phyloP scores from a whole-genome alignment of 2,888 invertebrate genomes.

The Hipparchia semele region DNA sequence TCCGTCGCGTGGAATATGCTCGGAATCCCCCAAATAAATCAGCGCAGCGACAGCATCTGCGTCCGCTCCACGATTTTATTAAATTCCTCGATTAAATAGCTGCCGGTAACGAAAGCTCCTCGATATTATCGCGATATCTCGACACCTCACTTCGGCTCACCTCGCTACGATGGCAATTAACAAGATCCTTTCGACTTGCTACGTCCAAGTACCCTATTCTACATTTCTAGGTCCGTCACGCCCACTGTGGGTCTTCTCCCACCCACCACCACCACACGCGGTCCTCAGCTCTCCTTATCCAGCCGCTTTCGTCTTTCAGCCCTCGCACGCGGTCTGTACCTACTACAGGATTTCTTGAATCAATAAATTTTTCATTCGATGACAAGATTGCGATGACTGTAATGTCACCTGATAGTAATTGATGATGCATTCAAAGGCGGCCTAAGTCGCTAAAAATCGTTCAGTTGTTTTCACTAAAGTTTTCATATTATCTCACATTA shows the following conservation, averaged over 20 bases:
- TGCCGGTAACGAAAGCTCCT: constrained; percentile 62
- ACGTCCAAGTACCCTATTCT: neutral
- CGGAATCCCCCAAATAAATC: constrained; percentile 57
- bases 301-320: too few species aligned
- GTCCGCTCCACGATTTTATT: constrained; percentile 65
- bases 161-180: constrained; percentile 31
- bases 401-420: too few species aligned
- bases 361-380: too few species aligned
- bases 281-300: too few species aligned
- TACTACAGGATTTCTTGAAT: too few species aligned
- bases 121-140: constrained; percentile 74
- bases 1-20: constrained; percentile 31
- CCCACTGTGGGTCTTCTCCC: neutral
- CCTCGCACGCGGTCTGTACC: neutral
- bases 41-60: constrained; percentile 45
- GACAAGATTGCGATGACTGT: too few species aligned
- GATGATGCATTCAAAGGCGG: too few species aligned
- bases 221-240: neutral
- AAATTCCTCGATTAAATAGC: constrained; percentile 71
- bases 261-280: neutral
- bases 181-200: constrained; percentile 1
- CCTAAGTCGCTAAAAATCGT: too few species aligned
- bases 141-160: constrained; percentile 47
- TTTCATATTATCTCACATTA: too few species aligned
- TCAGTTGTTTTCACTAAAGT: too few species aligned